Evolutionary conservation across 1,140 invertebrate species (phyloP), one percentile per base, ranked within the genome.

Genomic region (Cheumatopsyche charites): DNA sequence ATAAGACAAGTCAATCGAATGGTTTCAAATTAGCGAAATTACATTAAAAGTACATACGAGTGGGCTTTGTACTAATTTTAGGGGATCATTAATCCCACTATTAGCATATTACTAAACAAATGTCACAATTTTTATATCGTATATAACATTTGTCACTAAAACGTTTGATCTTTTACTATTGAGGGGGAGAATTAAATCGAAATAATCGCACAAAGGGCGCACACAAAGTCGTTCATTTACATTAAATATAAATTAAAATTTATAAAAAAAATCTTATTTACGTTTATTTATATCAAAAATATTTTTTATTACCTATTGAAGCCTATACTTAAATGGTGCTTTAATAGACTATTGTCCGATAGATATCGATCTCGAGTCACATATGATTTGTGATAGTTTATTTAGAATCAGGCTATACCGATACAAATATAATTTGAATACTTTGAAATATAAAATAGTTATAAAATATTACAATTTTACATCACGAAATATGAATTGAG

Each of bases 91-190:
- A 68, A 68, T 68, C 66, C 42, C 17, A 13, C 41, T 45, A 68
- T 68, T 68, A 68, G 66, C 47, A 52, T 55, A 68, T 36, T 36
- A 42, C 23, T 47, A 68, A 68, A 68, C 66, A 68, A 68, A 68
- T 68, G 66, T 68, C 66, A 9, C 66, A 23, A 55, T 68, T 68
- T 68, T 68, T 42, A n/a, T n/a, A n/a, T n/a, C n/a, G n/a, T 29
- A 7, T 17, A 55, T 55, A 11, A 6, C 47, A 58, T 68, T 55
- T 41, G 66, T 68, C 47, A 41, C 42, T 17, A 41, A 23, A 52
- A 52, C 66, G 25, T 68, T 68, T 68, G 66, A 68, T 68, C 66
- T 68, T 43, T 49, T 23, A 68, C 36, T 6, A n/a, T 11, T 9
- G 19, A 45, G 49, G 66, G 29, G 45, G 26, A 6, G 43, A 13